Base-by-base conservation (phyloP, 2,113 vertebrate species). In the Platycercus adscitus region DNA sequence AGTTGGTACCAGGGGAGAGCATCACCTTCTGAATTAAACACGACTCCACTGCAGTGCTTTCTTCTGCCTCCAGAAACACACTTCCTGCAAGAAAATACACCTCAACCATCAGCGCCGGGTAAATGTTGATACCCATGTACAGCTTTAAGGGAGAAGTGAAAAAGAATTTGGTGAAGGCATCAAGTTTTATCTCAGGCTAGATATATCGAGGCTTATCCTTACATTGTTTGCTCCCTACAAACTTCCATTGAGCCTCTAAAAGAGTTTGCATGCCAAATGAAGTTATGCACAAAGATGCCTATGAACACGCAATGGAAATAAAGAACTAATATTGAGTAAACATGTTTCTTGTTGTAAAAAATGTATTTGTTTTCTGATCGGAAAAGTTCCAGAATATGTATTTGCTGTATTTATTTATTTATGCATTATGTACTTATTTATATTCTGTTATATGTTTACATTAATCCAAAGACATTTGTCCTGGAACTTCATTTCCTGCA, bases 171-270 rank as follows among this genome's bases (percentile, higher is more conserved):
- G 19, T 49, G 73, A 81, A 77, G 46, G 43, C 28, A 35, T 21
- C 19, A 20, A 43, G 33, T 65, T 73, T 77, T 50, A 6, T 66
- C 43, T 61, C 56, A 28, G 12, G 11, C 7, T 49, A 11, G 23
- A 16, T 50, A 1, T 17, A 26, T 43, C 55, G 37, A 14, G 33
- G 3, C 8, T 53, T 70, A 61, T 29, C n/a, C 11, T 83, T 64
- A 10, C 3, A 2, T 13, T 43, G 31, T 17, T 79, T 0, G 0
- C 55, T 29, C 26, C 43, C 35, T 55, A 24, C 46, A 78, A 37
- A 56, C 24, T 84, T 63, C 39, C 39, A n/a, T 50, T 0, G 0
- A 78, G 35, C 17, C 37, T 50, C 20, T 41, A 4, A 20, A 24
- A 63, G 33, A 53, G 8, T 89, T 37, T 49, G 28, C 9, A 9